These are phyloP conservation scores for Falcunculus frontatus DNA, from an alignment of 2,113 vertebrate genomes.

Conservation along the genomic window DNA sequence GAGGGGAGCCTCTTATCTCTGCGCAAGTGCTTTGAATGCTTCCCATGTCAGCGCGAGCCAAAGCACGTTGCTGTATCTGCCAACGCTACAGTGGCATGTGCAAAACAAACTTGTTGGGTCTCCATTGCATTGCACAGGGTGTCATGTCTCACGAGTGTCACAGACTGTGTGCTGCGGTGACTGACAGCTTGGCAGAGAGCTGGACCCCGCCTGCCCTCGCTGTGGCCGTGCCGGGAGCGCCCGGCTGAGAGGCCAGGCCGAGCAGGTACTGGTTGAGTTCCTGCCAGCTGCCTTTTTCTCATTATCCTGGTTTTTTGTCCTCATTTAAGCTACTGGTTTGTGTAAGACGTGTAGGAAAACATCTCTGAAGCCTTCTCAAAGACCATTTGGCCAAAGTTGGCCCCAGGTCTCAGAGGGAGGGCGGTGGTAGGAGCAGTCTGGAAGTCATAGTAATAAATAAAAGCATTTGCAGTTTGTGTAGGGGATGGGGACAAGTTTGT, in stretches of 20 bases:
- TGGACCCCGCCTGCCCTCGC: background rate
- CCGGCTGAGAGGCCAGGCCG: background rate
- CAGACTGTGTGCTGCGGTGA: background rate
- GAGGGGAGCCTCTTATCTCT: conserved; percentile 7
- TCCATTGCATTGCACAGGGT: background rate
- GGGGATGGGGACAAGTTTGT: background rate
- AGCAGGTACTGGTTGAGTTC: background rate
- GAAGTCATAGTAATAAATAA: background rate
- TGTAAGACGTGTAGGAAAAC: background rate
- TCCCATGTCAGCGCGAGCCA: background rate
- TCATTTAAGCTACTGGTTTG: background rate
- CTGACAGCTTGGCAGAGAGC: background rate
- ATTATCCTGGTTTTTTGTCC: background rate
- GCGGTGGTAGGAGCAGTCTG: background rate
- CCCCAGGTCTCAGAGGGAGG: background rate
- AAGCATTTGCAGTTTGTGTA: background rate
- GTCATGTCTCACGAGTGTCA: background rate
- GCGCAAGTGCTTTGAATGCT: background rate
- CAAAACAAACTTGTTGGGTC: conserved; percentile 3
- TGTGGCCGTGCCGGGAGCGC: rapidly evolving
- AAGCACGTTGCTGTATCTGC: background rate
- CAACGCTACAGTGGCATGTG: background rate
- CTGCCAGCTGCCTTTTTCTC: background rate
- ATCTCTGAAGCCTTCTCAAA: background rate
- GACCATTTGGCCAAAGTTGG: rapidly evolving